These are phyloP conservation scores for Prosopocoilus inquinatus DNA, from an alignment of 2,888 invertebrate species.

Conservation along the genomic window DNA sequence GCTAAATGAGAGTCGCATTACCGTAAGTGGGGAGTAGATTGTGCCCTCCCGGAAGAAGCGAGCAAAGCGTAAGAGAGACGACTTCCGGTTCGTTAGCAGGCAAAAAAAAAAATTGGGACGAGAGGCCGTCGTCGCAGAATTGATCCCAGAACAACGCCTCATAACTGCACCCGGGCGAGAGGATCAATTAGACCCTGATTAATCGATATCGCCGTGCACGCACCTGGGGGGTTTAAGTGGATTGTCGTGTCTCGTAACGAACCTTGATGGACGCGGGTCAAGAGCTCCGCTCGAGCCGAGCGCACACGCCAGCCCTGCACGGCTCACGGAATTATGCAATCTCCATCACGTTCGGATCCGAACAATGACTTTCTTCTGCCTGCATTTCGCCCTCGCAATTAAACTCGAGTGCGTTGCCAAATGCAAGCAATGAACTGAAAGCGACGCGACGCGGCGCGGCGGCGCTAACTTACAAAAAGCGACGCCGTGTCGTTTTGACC, in stretches of 20 bases:
- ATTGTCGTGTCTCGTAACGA: slow-evolving; percentile 43
- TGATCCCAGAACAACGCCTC: neutral
- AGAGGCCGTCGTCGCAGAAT: neutral
- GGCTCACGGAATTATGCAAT: neutral
- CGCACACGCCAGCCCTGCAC: neutral
- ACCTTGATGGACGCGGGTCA: slow-evolving; percentile 41
- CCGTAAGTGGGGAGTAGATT: no score
- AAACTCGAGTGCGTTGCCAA: no score
- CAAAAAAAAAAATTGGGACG: neutral
- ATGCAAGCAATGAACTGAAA: no score
- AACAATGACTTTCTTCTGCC: no score
- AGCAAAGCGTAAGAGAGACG: neutral
- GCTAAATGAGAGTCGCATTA: no score
- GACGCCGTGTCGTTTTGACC: no score
- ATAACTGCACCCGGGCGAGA: neutral
- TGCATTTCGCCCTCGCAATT: no score
- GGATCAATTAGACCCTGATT: slow-evolving; percentile 40
- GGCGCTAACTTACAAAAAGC: no score
- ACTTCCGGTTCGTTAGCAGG: neutral
- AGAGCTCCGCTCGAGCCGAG: slow-evolving; percentile 18
- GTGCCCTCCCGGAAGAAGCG: neutral
- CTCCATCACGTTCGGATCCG: no score
- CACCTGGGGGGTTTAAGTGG: slow-evolving; percentile 42
- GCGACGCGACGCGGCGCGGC: no score
- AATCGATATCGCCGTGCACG: slow-evolving; percentile 39